These are phyloP conservation scores for Agonum fuliginosum DNA, from an alignment of 2,888 invertebrate species.

Conservation along the genomic window DNA sequence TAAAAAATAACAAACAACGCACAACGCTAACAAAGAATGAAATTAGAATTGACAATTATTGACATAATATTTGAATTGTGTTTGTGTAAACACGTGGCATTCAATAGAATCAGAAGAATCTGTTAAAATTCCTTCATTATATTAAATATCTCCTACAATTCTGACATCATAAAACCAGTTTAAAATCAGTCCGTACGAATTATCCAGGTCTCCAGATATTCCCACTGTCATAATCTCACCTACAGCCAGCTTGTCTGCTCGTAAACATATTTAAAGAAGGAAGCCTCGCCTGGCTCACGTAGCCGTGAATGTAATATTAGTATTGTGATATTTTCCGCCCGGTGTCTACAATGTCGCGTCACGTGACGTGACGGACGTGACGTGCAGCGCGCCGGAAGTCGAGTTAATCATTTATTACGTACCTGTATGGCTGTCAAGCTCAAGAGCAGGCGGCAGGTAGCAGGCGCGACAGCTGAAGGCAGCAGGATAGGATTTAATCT, in stretches of 20 bases:
- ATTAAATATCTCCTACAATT: no score
- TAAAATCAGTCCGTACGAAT: no score
- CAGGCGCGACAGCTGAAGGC: constrained; percentile 25
- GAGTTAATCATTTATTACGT: constrained; percentile 52
- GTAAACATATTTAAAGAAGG: background rate
- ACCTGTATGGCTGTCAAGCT: constrained; percentile 23
- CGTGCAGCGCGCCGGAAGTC: background rate
- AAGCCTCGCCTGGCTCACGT: background rate
- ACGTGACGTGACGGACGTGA: background rate
- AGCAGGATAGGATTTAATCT: constrained; percentile 34
- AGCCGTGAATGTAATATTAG: constrained; percentile 3
- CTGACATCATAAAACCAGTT: no score
- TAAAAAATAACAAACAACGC: no score
- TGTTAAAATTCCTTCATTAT: no score
- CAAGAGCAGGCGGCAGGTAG: background rate
- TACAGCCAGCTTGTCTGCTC: no score
- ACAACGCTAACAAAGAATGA: no score
- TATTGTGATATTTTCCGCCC: background rate
- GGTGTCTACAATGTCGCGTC: background rate
- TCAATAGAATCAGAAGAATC: no score
- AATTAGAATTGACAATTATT: no score
- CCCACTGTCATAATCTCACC: no score
- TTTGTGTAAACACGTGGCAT: no score
- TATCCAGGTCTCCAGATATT: background rate
- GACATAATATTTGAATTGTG: no score